These are phyloP conservation scores for Eumacrocentrus americanus DNA, from an alignment of 2,888 invertebrate species.

Conservation along the genomic window DNA sequence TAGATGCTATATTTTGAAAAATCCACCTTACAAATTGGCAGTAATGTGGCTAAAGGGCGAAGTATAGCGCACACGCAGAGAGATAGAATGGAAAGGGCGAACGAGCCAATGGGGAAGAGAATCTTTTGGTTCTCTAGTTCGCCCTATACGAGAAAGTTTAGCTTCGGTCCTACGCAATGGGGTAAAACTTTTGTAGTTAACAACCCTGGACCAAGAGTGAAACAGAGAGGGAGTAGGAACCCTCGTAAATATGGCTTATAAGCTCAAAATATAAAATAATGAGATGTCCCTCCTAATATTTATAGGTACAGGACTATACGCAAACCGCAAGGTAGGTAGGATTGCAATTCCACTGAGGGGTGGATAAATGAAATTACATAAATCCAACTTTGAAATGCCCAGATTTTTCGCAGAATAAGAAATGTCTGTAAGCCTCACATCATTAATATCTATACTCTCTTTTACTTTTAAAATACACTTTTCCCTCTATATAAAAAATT, in stretches of 20 bases:
- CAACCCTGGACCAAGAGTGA: conserved; percentile 22
- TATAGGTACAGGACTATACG: conserved; percentile 39
- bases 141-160: conserved; percentile 36
- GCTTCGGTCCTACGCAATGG: conserved; percentile 33
- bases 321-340: conserved; percentile 1
- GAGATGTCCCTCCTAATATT: conserved; percentile 51
- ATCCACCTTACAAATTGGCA: conserved; percentile 39
- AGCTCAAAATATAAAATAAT: conserved; percentile 53
- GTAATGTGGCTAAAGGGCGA: conserved; percentile 32
- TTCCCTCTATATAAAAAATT: neutral
- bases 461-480: neutral
- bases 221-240: conserved; percentile 17
- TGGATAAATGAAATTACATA: conserved; percentile 28
- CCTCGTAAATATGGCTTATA: conserved; percentile 54
- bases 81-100: conserved; percentile 15
- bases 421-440: neutral
- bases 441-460: neutral
- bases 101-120: conserved; percentile 16
- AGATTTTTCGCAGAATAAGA: conserved; percentile 21
- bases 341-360: conserved; percentile 18
- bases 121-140: conserved; percentile 24
- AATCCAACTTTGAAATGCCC: conserved; percentile 30
- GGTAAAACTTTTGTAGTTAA: conserved; percentile 44
- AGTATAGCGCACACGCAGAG: neutral
- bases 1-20: conserved; percentile 39